Evolutionary conservation across 2,888 invertebrate species (phyloP).

Genomic region (Lasioglossum zephyrum): DNA sequence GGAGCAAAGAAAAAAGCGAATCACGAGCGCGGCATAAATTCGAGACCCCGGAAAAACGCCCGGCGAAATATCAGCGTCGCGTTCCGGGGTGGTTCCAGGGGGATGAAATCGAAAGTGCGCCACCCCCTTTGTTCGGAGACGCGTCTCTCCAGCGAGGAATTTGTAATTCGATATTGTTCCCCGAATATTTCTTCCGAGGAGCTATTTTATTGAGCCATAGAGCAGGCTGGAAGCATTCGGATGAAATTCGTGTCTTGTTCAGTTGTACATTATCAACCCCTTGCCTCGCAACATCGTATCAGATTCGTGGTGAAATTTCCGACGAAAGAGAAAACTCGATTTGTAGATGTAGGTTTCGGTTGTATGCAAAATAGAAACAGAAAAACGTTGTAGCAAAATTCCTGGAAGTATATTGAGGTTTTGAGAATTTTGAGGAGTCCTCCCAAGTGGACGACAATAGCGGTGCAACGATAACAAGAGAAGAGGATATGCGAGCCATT

Average conservation of each 20-base stretch:
- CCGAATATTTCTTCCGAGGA: slow-evolving; percentile 1
- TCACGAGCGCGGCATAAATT: slow-evolving; percentile 45
- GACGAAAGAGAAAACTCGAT: neutral
- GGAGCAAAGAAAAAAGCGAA: slow-evolving; percentile 24
- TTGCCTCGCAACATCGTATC: neutral
- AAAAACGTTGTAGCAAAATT: too few species aligned
- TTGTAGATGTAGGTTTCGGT: neutral
- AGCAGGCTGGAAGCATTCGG: neutral
- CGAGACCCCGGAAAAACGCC: slow-evolving; percentile 32
- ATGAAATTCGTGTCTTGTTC: neutral
- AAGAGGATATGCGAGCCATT: neutral
- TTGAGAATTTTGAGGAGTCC: neutral
- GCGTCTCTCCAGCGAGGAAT: slow-evolving; percentile 36
- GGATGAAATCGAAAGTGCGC: neutral
- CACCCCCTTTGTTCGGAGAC: neutral
- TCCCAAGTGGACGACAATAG: neutral
- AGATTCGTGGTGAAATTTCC: neutral
- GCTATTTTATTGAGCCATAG: neutral
- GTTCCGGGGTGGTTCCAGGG: neutral
- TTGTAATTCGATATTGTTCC: slow-evolving; percentile 47
- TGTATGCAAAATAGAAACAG: neutral
- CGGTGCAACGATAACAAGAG: neutral
- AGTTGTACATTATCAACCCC: neutral
- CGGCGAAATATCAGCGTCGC: slow-evolving; percentile 29
- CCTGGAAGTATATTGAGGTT: neutral